These are phyloP conservation scores for Vireo altiloquus DNA, from an alignment of 2,113 vertebrate species.

Conservation along the genomic window DNA sequence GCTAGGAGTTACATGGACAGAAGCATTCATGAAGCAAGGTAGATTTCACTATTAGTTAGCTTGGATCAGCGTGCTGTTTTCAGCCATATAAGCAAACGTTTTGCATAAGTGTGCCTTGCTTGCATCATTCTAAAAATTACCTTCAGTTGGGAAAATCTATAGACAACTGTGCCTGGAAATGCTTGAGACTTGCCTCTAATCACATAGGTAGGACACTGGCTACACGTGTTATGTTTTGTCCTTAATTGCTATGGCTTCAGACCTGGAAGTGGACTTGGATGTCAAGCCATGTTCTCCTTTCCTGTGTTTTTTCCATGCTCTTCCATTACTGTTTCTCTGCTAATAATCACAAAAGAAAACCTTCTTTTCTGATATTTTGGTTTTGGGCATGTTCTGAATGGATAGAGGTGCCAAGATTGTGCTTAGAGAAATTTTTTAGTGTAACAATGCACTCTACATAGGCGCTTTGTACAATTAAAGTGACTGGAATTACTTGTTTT, in stretches of 20 bases:
- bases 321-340: background rate
- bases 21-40: too few species aligned
- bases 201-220: background rate
- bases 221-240: rapidly evolving
- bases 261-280: background rate
- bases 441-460: rapidly evolving
- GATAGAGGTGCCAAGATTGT: background rate
- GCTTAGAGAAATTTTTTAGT: background rate
- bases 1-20: rapidly evolving
- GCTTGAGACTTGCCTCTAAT: background rate
- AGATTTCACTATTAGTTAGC: background rate
- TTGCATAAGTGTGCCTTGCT: background rate
- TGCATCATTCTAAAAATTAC: background rate
- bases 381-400: background rate
- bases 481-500: background rate
- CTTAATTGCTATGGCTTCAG: background rate
- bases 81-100: background rate
- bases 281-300: background rate
- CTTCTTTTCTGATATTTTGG: background rate
- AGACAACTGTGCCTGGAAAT: background rate
- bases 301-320: background rate
- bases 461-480: background rate
- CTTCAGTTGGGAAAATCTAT: background rate
- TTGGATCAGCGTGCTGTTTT: background rate
- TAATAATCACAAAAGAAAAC: background rate